These are phyloP conservation scores for Coracias cyanogaster DNA, from an alignment of 2,797 vertebrate genomes.

Conservation along the genomic window DNA sequence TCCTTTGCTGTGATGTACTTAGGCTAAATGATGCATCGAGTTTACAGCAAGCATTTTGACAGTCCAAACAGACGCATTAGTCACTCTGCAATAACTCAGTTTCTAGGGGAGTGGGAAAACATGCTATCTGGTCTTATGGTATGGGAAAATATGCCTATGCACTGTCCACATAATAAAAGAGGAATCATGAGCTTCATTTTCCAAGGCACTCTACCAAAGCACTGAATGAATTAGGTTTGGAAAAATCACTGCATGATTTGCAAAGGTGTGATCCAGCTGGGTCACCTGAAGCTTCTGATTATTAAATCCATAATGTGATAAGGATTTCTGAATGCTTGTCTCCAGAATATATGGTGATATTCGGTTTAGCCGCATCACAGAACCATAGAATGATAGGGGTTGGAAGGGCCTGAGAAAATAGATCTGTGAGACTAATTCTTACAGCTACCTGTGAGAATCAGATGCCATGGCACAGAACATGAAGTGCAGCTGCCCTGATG, in stretches of 20 bases:
- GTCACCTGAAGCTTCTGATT: background rate
- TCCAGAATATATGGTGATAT: background rate
- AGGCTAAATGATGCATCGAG: background rate
- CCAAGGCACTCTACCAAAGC: background rate
- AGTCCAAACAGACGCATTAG: constrained; percentile 28
- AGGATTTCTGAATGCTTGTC: background rate
- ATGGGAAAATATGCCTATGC: background rate
- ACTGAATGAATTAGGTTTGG: background rate
- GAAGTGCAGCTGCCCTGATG: background rate
- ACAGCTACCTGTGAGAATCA: background rate
- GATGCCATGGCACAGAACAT: background rate
- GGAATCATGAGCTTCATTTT: background rate
- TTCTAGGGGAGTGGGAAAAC: constrained; percentile 26
- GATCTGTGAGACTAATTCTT: background rate
- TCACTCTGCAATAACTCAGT: constrained; percentile 18
- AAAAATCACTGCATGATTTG: background rate
- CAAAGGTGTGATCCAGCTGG: background rate
- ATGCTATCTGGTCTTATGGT: background rate
- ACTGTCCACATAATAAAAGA: background rate
- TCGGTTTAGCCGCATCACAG: background rate
- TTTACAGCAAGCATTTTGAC: constrained; percentile 4
- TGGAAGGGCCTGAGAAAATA: background rate
- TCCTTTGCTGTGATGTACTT: background rate
- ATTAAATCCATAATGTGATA: background rate
- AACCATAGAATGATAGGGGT: too few species aligned